These are phyloP conservation scores for Cloeon dipterum DNA, from an alignment of 2,888 invertebrate genomes.

Conservation along the genomic window DNA sequence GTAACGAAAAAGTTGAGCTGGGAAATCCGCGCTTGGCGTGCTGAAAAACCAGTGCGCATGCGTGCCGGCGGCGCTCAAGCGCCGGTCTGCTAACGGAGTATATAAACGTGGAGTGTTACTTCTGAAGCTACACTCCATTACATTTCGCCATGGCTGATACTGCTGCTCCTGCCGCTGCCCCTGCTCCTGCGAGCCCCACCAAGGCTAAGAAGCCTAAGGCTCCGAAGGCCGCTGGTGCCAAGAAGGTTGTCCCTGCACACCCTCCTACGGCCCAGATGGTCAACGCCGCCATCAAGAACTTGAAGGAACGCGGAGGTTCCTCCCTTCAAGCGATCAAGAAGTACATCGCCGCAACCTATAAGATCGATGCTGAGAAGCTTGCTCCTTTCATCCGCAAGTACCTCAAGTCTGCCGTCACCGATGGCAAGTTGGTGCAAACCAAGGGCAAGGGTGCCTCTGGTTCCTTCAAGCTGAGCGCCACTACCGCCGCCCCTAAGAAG, in stretches of 20 bases:
- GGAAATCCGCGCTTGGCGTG: too few species aligned
- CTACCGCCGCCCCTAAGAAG: not conserved
- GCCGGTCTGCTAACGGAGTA: too few species aligned
- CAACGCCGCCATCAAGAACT: slow-evolving; percentile 24
- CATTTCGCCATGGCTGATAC: slow-evolving; percentile 8
- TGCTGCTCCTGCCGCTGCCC: slow-evolving; percentile 5
- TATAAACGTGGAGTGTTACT: too few species aligned
- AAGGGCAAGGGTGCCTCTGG: not conserved
- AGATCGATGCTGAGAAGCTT: slow-evolving; percentile 30
- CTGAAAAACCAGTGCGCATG: too few species aligned
- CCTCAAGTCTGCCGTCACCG: slow-evolving; percentile 28
- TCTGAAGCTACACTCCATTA: too few species aligned
- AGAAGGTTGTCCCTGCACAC: slow-evolving; percentile 17
- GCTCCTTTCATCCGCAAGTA: slow-evolving; percentile 33
- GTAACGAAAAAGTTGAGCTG: too few species aligned
- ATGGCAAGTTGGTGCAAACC: slow-evolving; percentile 12
- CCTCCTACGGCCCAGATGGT: slow-evolving; percentile 31
- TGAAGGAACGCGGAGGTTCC: slow-evolving; percentile 33
- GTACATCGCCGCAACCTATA: slow-evolving; percentile 32
- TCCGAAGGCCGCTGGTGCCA: slow-evolving; percentile 8
- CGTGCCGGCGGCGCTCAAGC: too few species aligned
- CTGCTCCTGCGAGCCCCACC: slow-evolving; percentile 5
- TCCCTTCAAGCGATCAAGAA: slow-evolving; percentile 45
- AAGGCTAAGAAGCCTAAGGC: slow-evolving; percentile 6
- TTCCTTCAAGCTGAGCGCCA: not conserved